These are phyloP conservation scores for Drosophila pruinosa DNA, from an alignment of 1,140 invertebrate species.

Conservation along the genomic window DNA sequence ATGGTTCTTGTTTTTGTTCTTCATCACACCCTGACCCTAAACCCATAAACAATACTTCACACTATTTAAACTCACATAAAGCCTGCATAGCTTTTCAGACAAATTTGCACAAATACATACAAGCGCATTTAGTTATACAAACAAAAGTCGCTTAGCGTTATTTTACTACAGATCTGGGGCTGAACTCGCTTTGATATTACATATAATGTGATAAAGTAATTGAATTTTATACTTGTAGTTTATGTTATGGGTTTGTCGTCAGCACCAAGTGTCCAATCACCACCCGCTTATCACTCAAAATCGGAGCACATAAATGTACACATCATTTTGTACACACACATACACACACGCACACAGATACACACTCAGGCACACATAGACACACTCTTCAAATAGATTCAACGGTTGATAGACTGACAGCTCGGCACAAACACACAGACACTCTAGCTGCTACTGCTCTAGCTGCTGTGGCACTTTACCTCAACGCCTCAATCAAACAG, in stretches of 20 bases:
- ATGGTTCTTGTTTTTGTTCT: no score
- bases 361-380: background rate
- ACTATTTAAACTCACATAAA: no score
- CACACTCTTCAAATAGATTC: constrained; percentile 37
- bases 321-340: constrained; percentile 6
- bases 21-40: background rate
- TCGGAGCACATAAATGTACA: constrained; percentile 19
- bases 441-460: no score
- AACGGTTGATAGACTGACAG: constrained; percentile 21
- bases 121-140: background rate
- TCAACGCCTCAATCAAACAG: constrained; percentile 34
- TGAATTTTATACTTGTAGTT: constrained; percentile 33
- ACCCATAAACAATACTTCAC: background rate
- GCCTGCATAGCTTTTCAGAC: background rate
- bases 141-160: background rate
- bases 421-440: constrained; percentile 3
- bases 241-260: constrained; percentile 7
- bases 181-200: background rate
- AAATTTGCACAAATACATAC: background rate
- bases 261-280: constrained; percentile 23
- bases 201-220: constrained; percentile 34
- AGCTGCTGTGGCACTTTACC: constrained; percentile 14
- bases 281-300: constrained; percentile 38
- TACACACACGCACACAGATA: background rate
- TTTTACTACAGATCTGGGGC: background rate